Evolutionary conservation across 2,888 invertebrate species (phyloP).

Genomic region (Lasioglossum leucozonium): DNA sequence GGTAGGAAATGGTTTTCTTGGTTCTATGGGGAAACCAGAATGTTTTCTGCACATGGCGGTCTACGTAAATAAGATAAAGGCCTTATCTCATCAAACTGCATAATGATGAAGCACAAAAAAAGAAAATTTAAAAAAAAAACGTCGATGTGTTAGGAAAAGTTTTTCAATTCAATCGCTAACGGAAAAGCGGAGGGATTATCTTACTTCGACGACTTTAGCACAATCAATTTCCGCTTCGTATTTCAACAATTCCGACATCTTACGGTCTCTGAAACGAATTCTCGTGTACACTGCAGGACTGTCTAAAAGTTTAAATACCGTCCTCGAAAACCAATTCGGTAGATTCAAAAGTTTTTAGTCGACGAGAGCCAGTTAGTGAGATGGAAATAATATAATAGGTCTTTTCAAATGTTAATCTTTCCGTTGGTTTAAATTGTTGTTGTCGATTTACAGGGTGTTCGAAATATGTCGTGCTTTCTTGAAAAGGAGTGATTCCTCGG

Average conservation of each 20-base stretch:
- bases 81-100: background rate
- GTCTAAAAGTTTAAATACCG: too few species aligned
- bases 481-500: too few species aligned
- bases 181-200: background rate
- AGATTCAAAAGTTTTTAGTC: too few species aligned
- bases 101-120: background rate
- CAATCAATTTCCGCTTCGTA: background rate
- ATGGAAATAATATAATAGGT: too few species aligned
- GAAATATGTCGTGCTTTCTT: too few species aligned
- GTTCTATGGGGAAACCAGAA: background rate
- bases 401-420: too few species aligned
- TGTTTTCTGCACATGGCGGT: background rate
- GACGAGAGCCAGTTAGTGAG: too few species aligned
- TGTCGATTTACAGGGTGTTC: too few species aligned
- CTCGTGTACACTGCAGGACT: too few species aligned
- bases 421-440: too few species aligned
- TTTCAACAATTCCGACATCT: background rate
- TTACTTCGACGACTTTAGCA: background rate
- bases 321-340: too few species aligned
- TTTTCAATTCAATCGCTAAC: background rate
- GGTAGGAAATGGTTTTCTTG: background rate
- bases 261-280: too few species aligned
- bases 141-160: background rate
- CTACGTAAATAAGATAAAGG: background rate
- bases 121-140: background rate